Base-by-base conservation (phyloP, 2,113 vertebrate species). In the Oenanthe oenanthe region DNA sequence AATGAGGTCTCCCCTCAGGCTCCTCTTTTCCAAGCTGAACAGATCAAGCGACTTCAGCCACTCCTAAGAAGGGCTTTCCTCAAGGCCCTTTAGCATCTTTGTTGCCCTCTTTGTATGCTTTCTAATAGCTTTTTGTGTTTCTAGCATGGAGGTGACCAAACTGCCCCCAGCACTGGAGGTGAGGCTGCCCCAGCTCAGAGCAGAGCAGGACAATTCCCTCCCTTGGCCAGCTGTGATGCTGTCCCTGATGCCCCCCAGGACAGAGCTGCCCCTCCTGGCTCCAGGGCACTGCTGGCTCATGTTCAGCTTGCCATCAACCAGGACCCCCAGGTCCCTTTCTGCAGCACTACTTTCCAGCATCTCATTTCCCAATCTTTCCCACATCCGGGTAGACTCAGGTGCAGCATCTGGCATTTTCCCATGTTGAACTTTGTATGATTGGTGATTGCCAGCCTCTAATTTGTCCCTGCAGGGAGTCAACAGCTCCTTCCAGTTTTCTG, bases 301-400 rank as follows among this genome's bases (percentile, higher is more conserved):
- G 10, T 19, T 65, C 4, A 17, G 0, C 7, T 34, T 34, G 2
- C 6, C 10, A 24, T 1, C 0, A 0, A 2, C 15, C 34, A 57
- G 34, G 61, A 1, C 5, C 5, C 3, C 4, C 22, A 28, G 5
- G 7, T 26, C 1, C 25, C 26, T 66, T 58, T 34, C 43, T 4
- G 2, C 2, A 3, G 25, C 7, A 9, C 13, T 51, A 1, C 31
- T 21, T 25, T 58, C 17, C 25, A 85, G 31, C 31, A 2, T 50
- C 36, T 43, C 20, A 17, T 50, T 67, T 13, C 4, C 7, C 31
- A 31, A 0, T 24, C 28, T 57, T 25, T 42, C 31, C 8, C 2
- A 50, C 10, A 58, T 31, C 11, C 7, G 17, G 16, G 20, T 4
- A 50, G 16, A 17, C 4, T 19, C 7, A 36, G 8, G 12, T 42